Evolutionary conservation across 1,140 invertebrate species (phyloP), one percentile per base, ranked within the genome.

Genomic region (Hylaeus volcanicus): DNA sequence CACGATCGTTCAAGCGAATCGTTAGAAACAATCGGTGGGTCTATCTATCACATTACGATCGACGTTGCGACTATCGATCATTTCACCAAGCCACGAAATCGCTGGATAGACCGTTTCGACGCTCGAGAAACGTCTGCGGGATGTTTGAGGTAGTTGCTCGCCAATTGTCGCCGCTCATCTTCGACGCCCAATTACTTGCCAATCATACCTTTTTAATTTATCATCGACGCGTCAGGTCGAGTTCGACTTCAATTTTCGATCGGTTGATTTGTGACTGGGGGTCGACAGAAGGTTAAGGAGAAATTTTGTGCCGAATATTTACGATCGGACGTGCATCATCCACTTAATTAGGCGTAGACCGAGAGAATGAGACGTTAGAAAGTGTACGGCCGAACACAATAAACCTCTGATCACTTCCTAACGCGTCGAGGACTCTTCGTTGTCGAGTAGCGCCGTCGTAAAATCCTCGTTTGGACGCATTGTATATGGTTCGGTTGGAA

Each of bases 21-120:
- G 83, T 90, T 88, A 88, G 86, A 88, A 85, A 86, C 86, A 86
- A 89, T 86, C 82, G 84, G 64, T 60, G 60, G 58, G 79, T 83
- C 83, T 76, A 89, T 90, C 88, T 80, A 90, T 89, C 88, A 90
- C 68, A 48, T 39, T 66, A 43, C 66, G 75, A 86, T 73, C 81
- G 68, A 51, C 61, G 76, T 63, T 80, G 69, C 77, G 72, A 73
- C 82, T 81, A 90, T 89, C 85, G 81, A 89, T 89, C 86, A 86
- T 69, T 26, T 15, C 69, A 56, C 79, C 61, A 69, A 56, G 53
- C 41, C 55, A 73, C 69, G 68, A 72, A 84, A 66, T 84, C 48
- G 15, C 58, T 56, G 70, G 0, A 26, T 68, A 37, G 60, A 51
- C 64, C 48, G 65, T 79, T 60, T 74, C 60, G 45, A 56, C 9